A percentile compares a stretch with the other conserved stretches of the same genome.
Conservation (phyloP, 2,113 vertebrate genomes). For the Madoqua kirkii region DNA sequence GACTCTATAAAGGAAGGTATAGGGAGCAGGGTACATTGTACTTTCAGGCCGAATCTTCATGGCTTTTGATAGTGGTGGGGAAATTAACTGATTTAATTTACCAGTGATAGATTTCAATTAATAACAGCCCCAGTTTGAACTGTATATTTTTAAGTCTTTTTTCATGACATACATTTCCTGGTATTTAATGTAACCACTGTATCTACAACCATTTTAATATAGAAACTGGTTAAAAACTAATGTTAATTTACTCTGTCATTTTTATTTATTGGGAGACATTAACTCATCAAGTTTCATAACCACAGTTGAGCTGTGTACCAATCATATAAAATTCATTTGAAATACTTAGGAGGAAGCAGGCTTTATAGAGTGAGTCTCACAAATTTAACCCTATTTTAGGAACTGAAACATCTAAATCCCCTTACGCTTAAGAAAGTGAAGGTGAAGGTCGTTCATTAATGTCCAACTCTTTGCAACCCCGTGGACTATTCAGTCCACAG, state of each 20-base stretch:
- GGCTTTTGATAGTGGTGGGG: background rate
- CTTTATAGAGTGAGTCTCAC: background rate
- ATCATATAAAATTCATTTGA: background rate
- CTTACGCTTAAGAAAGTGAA: background rate
- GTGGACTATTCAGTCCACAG: background rate
- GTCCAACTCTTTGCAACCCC: background rate
- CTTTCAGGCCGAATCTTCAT: background rate
- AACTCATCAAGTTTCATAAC: background rate
- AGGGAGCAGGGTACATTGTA: accelerated
- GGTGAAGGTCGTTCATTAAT: background rate
- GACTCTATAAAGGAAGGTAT: background rate
- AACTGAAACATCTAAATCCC: background rate
- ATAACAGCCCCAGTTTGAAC: background rate
- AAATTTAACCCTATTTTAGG: background rate
- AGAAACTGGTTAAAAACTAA: background rate
- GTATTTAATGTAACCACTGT: background rate
- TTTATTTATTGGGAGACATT: background rate
- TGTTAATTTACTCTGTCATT: background rate
- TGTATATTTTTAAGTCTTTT: background rate
- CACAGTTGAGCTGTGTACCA: background rate
- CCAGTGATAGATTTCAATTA: background rate
- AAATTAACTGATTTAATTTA: background rate
- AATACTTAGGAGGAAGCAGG: background rate
- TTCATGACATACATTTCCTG: background rate
- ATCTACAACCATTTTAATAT: background rate